Evolutionary conservation across 2,888 invertebrate species (phyloP).

Genomic region (Clunio marinus): DNA sequence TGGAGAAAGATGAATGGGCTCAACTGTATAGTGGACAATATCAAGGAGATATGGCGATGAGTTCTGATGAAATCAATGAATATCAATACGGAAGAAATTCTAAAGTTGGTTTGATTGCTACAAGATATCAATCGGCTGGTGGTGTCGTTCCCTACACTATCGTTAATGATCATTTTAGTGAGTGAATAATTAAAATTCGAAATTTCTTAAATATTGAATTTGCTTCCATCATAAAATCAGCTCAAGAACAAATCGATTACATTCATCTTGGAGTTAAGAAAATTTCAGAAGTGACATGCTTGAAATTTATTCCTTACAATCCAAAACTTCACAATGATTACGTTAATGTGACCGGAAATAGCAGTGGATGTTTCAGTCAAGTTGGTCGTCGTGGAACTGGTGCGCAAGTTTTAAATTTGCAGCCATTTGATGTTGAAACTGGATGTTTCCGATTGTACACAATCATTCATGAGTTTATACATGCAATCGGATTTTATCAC

Average conservation of each 20-base stretch:
- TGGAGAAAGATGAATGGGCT: constrained; percentile 15
- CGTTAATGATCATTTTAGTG: constrained; percentile 1
- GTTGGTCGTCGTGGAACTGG: constrained; percentile 59
- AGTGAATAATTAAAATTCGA: neutral
- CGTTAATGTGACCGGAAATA: constrained; percentile 50
- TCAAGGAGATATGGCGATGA: constrained; percentile 40
- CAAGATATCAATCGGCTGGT: constrained; percentile 49
- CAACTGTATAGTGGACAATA: constrained; percentile 40
- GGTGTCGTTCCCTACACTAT: constrained; percentile 49
- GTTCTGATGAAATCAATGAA: constrained; percentile 28
- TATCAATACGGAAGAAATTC: constrained; percentile 24
- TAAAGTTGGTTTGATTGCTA: constrained; percentile 48
- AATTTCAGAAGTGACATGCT: constrained; percentile 67
- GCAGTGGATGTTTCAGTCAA: constrained; percentile 68
- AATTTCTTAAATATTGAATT: neutral
- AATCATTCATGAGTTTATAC: constrained; percentile 66
- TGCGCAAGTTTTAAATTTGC: constrained; percentile 23
- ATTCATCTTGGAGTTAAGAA: constrained; percentile 67
- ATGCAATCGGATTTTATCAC: constrained; percentile 65
- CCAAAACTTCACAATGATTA: neutral
- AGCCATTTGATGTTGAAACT: neutral
- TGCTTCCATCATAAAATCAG: constrained; percentile 45
- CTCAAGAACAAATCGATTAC: constrained; percentile 54
- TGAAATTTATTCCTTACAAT: constrained; percentile 56
- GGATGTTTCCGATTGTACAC: constrained; percentile 47